Percentiles rank a stretch among this genome's conserved stretches.
Conservation (phyloP, 2,888 invertebrate genomes). For the Pheosia tremula region DNA sequence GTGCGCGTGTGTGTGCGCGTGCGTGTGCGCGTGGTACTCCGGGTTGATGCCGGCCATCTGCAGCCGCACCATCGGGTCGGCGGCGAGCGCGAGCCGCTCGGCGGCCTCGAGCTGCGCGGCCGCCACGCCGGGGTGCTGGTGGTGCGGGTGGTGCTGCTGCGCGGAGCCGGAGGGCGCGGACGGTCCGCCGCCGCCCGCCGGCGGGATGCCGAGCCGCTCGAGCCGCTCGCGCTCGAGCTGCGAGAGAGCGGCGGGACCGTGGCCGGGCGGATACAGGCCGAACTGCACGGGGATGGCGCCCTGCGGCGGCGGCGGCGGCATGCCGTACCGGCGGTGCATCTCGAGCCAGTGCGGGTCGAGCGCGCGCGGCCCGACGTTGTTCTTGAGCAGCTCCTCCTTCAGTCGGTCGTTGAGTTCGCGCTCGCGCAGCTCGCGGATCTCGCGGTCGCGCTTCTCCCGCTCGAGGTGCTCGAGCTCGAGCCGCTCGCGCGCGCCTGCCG, state of each 20-base stretch:
- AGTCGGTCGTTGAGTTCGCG: constrained; percentile 92
- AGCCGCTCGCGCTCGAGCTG: constrained; percentile 95
- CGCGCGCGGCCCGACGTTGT: constrained; percentile 86
- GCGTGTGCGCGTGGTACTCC: constrained; percentile 96
- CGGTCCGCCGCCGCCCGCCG: constrained; percentile 82
- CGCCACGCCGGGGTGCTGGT: constrained; percentile 78
- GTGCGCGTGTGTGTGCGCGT: constrained; percentile 96
- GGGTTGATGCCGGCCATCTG: constrained; percentile 96
- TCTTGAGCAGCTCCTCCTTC: constrained; percentile 95
- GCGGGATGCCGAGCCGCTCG: constrained; percentile 91
- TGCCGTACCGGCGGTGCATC: constrained; percentile 91
- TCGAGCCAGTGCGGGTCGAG: constrained; percentile 95
- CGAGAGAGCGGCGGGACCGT: constrained; percentile 87
- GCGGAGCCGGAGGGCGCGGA: constrained; percentile 80
- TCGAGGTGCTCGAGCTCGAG: constrained; percentile 88
- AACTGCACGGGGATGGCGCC: constrained; percentile 89
- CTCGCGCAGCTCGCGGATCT: constrained; percentile 91
- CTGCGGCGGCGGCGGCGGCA: constrained; percentile 86
- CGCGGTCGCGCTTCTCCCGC: constrained; percentile 89
- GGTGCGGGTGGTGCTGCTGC: constrained; percentile 84
- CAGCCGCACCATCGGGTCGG: constrained; percentile 96
- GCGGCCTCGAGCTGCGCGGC: constrained; percentile 89
- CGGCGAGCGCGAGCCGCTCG: constrained; percentile 92
- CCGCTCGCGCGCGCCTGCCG: constrained; percentile 86
- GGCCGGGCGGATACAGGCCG: constrained; percentile 90